Conservation (phyloP, 2,113 vertebrate species). For the Gymnobelideus leadbeateri region DNA sequence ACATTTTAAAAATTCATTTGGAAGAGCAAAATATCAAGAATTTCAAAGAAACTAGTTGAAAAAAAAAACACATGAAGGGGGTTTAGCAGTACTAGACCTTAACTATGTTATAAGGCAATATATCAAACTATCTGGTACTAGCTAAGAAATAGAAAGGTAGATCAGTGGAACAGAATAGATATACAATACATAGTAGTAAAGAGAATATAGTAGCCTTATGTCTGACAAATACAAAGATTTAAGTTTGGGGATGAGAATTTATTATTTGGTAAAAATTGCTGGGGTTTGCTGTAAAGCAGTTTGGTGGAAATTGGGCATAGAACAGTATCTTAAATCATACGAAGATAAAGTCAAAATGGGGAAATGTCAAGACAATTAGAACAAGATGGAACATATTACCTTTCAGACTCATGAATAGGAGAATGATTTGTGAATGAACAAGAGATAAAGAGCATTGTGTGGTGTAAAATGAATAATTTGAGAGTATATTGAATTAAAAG, state of each 20-base stretch:
- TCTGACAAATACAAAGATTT: too few species aligned
- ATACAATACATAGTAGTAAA: background rate
- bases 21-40: background rate
- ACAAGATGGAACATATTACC: too few species aligned
- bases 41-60: background rate
- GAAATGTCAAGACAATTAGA: too few species aligned
- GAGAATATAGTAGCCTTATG: background rate
- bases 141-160: background rate
- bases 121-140: background rate
- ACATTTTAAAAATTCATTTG: background rate
- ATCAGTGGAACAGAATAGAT: background rate
- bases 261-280: background rate
- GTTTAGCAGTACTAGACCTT: background rate
- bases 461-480: too few species aligned
- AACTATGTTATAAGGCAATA: background rate
- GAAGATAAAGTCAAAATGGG: background rate
- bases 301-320: background rate
- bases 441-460: too few species aligned
- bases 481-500: too few species aligned
- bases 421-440: too few species aligned
- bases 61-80: background rate
- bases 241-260: background rate
- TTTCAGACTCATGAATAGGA: too few species aligned
- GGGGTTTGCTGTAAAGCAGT: background rate
- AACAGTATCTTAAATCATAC: background rate